phyloP scores from a whole-genome alignment of 2,797 vertebrate genomes.

The Aselliscus stoliczkanus region DNA sequence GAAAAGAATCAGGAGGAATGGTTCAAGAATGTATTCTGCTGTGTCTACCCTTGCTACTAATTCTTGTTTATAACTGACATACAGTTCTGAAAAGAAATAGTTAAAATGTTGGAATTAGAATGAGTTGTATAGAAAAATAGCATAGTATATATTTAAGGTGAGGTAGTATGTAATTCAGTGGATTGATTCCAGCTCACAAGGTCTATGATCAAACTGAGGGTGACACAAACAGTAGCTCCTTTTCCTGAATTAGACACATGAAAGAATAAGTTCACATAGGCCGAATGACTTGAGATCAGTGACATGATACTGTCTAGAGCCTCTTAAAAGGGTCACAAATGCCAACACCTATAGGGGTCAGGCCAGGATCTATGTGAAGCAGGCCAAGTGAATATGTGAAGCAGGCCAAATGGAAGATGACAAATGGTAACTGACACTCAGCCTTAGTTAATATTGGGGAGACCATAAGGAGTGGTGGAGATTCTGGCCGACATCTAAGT shows the following conservation, averaged over 20 bases:
- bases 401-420: background rate
- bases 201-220: background rate
- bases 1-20: background rate
- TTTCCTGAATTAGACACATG: background rate
- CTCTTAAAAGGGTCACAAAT: background rate
- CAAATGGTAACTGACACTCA: background rate
- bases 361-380: background rate
- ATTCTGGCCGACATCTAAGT: background rate
- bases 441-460: background rate
- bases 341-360: background rate
- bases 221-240: background rate
- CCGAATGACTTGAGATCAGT: background rate
- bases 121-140: background rate
- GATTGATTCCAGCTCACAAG: background rate
- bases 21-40: background rate
- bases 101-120: background rate
- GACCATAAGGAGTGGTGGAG: background rate
- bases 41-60: background rate
- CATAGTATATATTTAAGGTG: background rate
- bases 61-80: slow-evolving; percentile 21
- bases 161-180: background rate
- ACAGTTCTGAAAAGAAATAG: background rate
- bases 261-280: background rate
- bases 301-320: background rate
- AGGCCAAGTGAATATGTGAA: background rate